Evolutionary conservation across 2,113 vertebrate species (phyloP).

Genomic region (Gadus chalcogrammus): DNA sequence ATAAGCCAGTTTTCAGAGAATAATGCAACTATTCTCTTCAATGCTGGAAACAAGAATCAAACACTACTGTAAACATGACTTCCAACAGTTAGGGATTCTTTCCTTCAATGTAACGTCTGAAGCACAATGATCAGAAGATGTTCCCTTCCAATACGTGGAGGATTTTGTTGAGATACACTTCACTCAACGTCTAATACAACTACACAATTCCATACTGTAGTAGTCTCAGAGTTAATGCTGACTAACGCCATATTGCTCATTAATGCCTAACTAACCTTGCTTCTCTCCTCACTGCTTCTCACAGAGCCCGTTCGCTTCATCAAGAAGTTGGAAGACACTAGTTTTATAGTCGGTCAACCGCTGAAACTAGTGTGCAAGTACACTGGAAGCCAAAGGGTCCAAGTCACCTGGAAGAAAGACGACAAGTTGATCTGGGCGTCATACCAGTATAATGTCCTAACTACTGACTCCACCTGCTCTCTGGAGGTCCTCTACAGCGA

Average conservation of each 20-base stretch:
- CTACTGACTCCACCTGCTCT: conserved; percentile 71
- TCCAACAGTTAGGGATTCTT: no score
- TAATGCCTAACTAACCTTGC: conserved; percentile 34
- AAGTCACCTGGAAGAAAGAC: conserved; percentile 79
- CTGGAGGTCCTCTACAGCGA: conserved; percentile 75
- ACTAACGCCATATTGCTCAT: conserved; percentile 9
- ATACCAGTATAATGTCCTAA: conserved; percentile 30
- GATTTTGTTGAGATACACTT: no score
- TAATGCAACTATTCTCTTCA: conserved; percentile 50
- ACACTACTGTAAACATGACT: no score
- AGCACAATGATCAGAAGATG: no score
- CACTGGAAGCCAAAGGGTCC: conserved; percentile 78
- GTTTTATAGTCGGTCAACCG: conserved; percentile 72
- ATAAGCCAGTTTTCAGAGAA: conserved; percentile 40
- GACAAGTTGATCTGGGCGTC: conserved; percentile 23
- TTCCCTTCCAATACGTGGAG: no score
- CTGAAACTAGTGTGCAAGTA: conserved; percentile 33
- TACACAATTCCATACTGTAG: no score
- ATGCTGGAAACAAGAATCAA: no score
- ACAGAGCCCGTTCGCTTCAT: conserved; percentile 68
- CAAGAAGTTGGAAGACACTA: conserved; percentile 84
- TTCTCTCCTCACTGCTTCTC: conserved; percentile 24
- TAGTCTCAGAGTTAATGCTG: conserved; percentile 9
- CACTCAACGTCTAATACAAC: no score
- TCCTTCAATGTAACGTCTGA: no score